These are phyloP conservation scores for Atta texana DNA, from an alignment of 1,140 invertebrate species.

Conservation along the genomic window DNA sequence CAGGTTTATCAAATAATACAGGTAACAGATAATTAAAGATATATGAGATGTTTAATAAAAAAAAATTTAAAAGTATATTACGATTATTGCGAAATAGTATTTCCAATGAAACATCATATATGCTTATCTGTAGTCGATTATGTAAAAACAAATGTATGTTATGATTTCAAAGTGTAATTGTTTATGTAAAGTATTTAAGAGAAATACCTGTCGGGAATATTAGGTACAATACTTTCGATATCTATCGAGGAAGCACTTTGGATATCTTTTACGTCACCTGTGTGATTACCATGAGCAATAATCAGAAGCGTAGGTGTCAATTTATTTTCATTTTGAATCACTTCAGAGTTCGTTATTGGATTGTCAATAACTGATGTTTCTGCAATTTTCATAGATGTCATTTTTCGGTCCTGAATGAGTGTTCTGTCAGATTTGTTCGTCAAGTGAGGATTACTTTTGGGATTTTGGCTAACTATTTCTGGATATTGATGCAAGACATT, in stretches of 20 bases:
- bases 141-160: not conserved
- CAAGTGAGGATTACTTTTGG: slow-evolving; percentile 18
- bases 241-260: not conserved
- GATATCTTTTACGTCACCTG: not conserved
- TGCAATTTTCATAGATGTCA: not conserved
- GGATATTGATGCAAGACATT: slow-evolving; percentile 87
- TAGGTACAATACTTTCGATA: not conserved
- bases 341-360: not conserved
- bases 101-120: not conserved
- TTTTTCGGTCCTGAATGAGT: not conserved
- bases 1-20: not conserved
- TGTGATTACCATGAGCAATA: not conserved
- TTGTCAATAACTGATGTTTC: not conserved
- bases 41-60: not conserved
- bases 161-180: not conserved
- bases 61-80: not conserved
- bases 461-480: slow-evolving; percentile 71
- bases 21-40: not conserved
- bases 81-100: not conserved
- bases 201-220: slow-evolving; percentile 44
- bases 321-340: not conserved
- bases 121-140: not conserved
- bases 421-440: not conserved
- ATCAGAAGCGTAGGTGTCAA: slow-evolving; percentile 16
- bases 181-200: slow-evolving; percentile 2